Evolutionary conservation across 2,797 vertebrate genomes (phyloP).

Genomic region (Rhinella marina): DNA sequence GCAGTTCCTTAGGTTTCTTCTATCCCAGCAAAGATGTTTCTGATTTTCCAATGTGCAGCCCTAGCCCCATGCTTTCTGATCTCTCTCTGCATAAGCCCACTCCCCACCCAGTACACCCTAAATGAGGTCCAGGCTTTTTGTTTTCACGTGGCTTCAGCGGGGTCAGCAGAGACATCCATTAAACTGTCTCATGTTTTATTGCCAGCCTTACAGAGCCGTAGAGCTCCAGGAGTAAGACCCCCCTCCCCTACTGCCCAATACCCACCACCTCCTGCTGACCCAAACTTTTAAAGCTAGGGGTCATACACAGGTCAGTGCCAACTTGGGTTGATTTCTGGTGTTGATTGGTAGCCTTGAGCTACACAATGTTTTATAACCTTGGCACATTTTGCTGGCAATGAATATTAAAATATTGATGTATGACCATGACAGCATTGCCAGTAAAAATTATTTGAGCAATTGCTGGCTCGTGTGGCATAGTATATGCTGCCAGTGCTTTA

Average conservation of each 20-base stretch:
- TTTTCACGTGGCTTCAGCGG: constrained; percentile 98
- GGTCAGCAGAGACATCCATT: constrained; percentile 99
- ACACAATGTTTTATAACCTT: constrained; percentile 67
- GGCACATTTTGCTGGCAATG: constrained; percentile 39
- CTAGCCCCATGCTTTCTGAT: constrained; percentile 23
- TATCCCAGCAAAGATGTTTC: constrained; percentile 21
- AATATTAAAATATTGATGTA: constrained; percentile 13
- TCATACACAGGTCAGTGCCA: constrained; percentile 93
- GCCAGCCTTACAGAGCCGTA: constrained; percentile 88
- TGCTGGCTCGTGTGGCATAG: constrained; percentile 19
- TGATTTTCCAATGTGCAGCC: constrained; percentile 26
- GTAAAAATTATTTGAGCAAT: constrained; percentile 22
- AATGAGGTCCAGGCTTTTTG: constrained; percentile 96
- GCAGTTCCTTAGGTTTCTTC: neutral
- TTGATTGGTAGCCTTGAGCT: constrained; percentile 72
- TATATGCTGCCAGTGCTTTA: constrained; percentile 18
- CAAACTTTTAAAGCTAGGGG: constrained; percentile 86
- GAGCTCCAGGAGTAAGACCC: constrained; percentile 89
- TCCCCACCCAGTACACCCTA: constrained; percentile 93
- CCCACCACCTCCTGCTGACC: constrained; percentile 84
- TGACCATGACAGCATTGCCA: neutral
- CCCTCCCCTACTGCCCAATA: constrained; percentile 77
- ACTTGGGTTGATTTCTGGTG: constrained; percentile 85
- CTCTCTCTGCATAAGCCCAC: constrained; percentile 69
- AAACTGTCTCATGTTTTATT: constrained; percentile 99